Evolutionary conservation across 2,113 vertebrate genomes (phyloP), one percentile per base, ranked within the genome.

Genomic region (Cepphus grylle): DNA sequence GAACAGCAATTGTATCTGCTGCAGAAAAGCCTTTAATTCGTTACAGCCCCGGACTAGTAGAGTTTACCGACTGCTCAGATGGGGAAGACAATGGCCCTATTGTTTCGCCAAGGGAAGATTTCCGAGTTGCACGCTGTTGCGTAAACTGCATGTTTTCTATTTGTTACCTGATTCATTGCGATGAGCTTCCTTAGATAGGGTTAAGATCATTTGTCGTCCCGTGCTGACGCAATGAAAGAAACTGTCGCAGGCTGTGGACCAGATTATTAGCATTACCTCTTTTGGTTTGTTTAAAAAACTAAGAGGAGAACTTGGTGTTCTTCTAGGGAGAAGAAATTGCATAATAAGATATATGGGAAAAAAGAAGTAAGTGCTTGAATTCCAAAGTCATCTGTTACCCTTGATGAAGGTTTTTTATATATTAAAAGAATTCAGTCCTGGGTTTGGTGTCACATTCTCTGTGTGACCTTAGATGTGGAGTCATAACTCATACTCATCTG

Each of bases 11-110:
- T 9, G 25, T 47, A 70, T 67, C 90, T 58, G 89, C 78, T 45
- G 94, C 73, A 77, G 89, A 32, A 71, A 83, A 86, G 49, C 77
- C 58, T 79, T 81, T 78, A 95, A 94, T 95, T 93, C 95, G 34
- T 84, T 18, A 16, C 92, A 93, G 91, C 93, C 81, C 40, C 1
- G 15, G 78, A 77, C 79, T 3, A 77, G 72, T 7, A 22, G 17
- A 76, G 40, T 11, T 26, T 66, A 81, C 94, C 0, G 7, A 34
- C 67, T 11, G 72, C 93, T 82, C 76, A 2, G 4, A 21, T 2
- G 52, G 62, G 87, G 34, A 77, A 62, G 5, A 91, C 87, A 94
- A 77, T 69, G 65, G 59, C 34, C 34, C 47, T 10, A 21, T 93
- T 97, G 95, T 95, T 91, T 80, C 21, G 26, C 78, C 72, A 23